Percentiles rank a stretch among this genome's conserved stretches.
phyloP scores from a whole-genome alignment of 1,140 invertebrate species.

The Aphis gossypii region DNA sequence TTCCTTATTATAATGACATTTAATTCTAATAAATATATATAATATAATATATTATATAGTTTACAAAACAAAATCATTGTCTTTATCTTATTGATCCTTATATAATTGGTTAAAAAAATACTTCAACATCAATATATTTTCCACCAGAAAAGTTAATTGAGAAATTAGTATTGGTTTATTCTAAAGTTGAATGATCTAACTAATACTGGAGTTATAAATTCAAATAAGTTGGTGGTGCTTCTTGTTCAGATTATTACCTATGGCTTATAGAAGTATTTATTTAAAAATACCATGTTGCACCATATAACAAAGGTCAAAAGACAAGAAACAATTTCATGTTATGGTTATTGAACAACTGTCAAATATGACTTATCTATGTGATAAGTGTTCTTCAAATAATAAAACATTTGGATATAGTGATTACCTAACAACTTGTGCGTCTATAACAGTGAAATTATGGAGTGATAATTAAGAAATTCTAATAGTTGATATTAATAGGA shows the following conservation, averaged over 20 bases:
- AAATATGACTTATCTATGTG: slow-evolving; percentile 24
- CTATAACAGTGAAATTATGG: neutral
- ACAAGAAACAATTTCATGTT: neutral
- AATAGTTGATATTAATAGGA: neutral
- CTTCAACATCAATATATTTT: neutral
- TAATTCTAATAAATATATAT: slow-evolving; percentile 49
- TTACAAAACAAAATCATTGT: slow-evolving; percentile 13
- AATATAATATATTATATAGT: slow-evolving; percentile 18
- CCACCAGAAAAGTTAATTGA: neutral
- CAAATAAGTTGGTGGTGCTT: neutral
- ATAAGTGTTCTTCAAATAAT: neutral
- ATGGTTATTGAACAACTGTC: neutral
- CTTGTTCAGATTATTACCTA: neutral
- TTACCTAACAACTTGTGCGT: neutral
- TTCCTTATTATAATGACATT: slow-evolving; percentile 44
- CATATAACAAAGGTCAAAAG: neutral
- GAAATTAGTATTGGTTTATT: neutral
- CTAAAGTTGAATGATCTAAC: neutral
- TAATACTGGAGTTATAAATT: neutral
- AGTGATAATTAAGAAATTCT: neutral
- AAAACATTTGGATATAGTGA: neutral
- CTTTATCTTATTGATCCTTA: neutral
- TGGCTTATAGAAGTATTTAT: neutral
- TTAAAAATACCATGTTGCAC: neutral
- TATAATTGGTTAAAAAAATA: neutral